Percentiles rank a stretch among this genome's conserved stretches.
Evolutionary conservation across 2,797 vertebrate genomes (phyloP).

Genomic region (Poecilia wingei): DNA sequence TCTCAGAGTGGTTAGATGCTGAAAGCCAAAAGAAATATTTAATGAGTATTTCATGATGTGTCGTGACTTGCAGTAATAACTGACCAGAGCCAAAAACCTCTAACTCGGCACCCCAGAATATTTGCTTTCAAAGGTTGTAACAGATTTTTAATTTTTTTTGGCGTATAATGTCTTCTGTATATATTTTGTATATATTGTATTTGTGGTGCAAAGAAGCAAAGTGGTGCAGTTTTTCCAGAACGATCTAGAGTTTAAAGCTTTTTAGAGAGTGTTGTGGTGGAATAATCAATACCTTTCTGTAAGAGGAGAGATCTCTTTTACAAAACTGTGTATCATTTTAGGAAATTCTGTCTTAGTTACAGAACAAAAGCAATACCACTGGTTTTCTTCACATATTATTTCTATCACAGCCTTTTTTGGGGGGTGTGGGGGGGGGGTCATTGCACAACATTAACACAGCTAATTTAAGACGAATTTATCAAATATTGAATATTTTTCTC

Average conservation of each 20-base stretch:
- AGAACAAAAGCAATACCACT: conserved; percentile 5
- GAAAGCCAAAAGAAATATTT: conserved; percentile 55
- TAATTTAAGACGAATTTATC: conserved; percentile 32
- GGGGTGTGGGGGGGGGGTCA: background rate
- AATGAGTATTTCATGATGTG: conserved; percentile 57
- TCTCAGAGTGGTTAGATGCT: conserved; percentile 35
- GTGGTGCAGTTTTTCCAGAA: background rate
- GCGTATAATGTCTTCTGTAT: background rate
- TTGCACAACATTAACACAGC: conserved; percentile 11
- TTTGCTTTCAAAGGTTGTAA: conserved; percentile 9
- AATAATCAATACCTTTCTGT: background rate
- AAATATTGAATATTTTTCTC: conserved; percentile 21
- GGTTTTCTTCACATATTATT: conserved; percentile 15
- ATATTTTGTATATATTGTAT: background rate
- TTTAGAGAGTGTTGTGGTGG: conserved; percentile 8
- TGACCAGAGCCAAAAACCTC: conserved; percentile 35
- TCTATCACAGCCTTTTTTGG: background rate
- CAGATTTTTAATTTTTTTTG: background rate
- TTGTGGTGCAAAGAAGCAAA: conserved; percentile 6
- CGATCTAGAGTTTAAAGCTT: conserved; percentile 10
- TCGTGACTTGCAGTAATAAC: conserved; percentile 39
- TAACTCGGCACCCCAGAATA: background rate
- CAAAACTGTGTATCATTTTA: conserved; percentile 14
- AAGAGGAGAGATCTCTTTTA: conserved; percentile 4
- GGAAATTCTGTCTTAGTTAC: conserved; percentile 22